A percentile compares a stretch with the other conserved stretches of the same genome.
Evolutionary conservation across 2,113 vertebrate genomes (phyloP).

Genomic region (Chionodraco myersi): DNA sequence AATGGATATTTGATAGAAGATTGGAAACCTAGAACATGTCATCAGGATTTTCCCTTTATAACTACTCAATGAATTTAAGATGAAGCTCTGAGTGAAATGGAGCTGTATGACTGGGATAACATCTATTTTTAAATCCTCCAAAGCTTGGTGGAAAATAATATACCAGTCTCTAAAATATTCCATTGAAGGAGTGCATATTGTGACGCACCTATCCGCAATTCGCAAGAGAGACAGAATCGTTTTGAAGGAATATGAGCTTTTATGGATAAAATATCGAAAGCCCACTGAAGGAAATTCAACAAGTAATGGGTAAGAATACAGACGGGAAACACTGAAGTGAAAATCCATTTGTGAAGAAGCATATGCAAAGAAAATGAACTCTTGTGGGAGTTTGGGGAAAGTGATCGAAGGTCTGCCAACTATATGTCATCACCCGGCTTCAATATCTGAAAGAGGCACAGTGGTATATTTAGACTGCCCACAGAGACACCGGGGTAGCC

Average conservation of each 20-base stretch:
- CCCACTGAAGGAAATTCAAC: neutral
- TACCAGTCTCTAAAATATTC: conserved; percentile 1
- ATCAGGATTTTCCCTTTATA: conserved; percentile 43
- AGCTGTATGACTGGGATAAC: conserved; percentile 13
- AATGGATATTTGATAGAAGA: conserved; percentile 58
- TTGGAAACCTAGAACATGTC: conserved; percentile 63
- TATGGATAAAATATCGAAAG: neutral
- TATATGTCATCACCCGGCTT: conserved; percentile 76
- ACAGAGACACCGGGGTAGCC: conserved; percentile 60
- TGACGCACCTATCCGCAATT: neutral
- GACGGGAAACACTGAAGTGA: conserved; percentile 10
- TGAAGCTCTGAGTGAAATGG: conserved; percentile 37
- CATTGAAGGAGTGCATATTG: conserved; percentile 8
- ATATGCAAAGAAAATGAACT: conserved; percentile 45
- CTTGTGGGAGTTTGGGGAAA: conserved; percentile 43
- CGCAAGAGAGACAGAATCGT: neutral
- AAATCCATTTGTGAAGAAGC: conserved; percentile 52
- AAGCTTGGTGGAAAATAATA: conserved; percentile 15
- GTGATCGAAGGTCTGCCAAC: conserved; percentile 69
- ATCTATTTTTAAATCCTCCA: conserved; percentile 5
- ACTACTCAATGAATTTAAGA: conserved; percentile 54
- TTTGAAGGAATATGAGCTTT: neutral
- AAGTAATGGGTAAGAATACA: neutral
- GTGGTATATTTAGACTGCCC: conserved; percentile 75
- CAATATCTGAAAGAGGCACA: conserved; percentile 72